Percentiles rank a stretch among this genome's conserved stretches.
Conservation (phyloP, 2,113 vertebrate species). For the Pavo muticus region DNA sequence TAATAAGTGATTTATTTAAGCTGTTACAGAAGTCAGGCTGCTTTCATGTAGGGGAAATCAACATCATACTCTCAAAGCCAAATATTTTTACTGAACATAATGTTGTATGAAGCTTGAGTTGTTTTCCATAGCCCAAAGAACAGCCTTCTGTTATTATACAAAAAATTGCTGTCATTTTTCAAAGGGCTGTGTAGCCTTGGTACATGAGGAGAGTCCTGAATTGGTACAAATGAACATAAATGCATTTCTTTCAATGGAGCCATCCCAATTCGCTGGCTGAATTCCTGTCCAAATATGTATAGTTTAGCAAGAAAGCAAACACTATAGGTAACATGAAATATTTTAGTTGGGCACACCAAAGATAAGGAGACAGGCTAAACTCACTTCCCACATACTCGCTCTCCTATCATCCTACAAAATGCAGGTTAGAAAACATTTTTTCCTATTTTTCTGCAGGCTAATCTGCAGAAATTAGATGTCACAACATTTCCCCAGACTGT, state of each 20-base stretch:
- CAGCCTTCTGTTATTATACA: neutral
- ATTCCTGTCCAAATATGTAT: neutral
- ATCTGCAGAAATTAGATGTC: neutral
- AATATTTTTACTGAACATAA: slow-evolving; percentile 23
- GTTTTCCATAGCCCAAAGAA: neutral
- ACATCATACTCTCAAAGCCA: neutral
- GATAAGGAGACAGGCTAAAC: too few species aligned
- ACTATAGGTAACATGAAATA: neutral
- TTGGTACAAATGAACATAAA: neutral
- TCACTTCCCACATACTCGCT: neutral
- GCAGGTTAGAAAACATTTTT: neutral
- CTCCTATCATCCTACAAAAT: neutral
- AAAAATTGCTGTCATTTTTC: neutral
- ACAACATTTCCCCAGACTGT: neutral
- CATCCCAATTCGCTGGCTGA: neutral
- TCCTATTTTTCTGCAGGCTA: neutral
- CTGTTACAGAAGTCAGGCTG: neutral
- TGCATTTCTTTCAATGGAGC: neutral
- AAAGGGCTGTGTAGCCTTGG: neutral
- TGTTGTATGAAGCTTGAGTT: slow-evolving; percentile 5
- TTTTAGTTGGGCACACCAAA: accelerated
- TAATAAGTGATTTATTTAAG: slow-evolving; percentile 72
- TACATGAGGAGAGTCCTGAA: neutral
- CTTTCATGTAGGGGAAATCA: slow-evolving; percentile 5
- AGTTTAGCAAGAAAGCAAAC: neutral